These are phyloP conservation scores for Anguilla megastoma DNA, from an alignment of 2,797 vertebrate species.

Conservation along the genomic window DNA sequence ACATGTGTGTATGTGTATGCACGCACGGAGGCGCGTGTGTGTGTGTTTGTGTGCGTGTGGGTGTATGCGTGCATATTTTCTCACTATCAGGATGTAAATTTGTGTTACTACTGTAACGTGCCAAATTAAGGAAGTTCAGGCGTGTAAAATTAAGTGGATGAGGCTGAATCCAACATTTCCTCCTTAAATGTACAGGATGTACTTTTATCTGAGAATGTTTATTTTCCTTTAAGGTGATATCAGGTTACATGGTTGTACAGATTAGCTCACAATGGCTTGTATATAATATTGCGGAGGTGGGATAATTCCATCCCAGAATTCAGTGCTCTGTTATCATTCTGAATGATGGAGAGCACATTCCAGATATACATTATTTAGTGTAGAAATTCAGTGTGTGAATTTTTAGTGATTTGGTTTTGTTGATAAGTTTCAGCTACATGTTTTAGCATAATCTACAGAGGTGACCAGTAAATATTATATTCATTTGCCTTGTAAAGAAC, in stretches of 20 bases:
- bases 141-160: constrained; percentile 42
- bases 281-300: constrained; percentile 66
- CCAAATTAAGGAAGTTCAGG: constrained; percentile 61
- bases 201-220: constrained; percentile 46
- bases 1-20: constrained; percentile 1
- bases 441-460: constrained; percentile 55
- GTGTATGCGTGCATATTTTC: constrained; percentile 50
- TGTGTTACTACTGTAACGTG: constrained; percentile 57
- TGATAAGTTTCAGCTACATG: constrained; percentile 38
- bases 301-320: constrained; percentile 62
- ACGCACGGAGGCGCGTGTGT: constrained; percentile 29
- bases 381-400: constrained; percentile 62
- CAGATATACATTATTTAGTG: constrained; percentile 62
- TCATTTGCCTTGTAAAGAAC: constrained; percentile 65
- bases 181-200: constrained; percentile 22
- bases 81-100: constrained; percentile 45
- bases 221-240: constrained; percentile 25
- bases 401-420: constrained; percentile 60
- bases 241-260: constrained; percentile 54
- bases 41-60: constrained; percentile 48
- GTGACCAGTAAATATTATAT: constrained; percentile 56
- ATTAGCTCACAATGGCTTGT: constrained; percentile 59
- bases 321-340: constrained; percentile 63
- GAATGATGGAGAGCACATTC: constrained; percentile 55
- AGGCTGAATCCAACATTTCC: constrained; percentile 47